Percentiles rank a stretch among this genome's conserved stretches.
Conservation (phyloP, 2,113 vertebrate genomes). For the Plotosus lineatus region DNA sequence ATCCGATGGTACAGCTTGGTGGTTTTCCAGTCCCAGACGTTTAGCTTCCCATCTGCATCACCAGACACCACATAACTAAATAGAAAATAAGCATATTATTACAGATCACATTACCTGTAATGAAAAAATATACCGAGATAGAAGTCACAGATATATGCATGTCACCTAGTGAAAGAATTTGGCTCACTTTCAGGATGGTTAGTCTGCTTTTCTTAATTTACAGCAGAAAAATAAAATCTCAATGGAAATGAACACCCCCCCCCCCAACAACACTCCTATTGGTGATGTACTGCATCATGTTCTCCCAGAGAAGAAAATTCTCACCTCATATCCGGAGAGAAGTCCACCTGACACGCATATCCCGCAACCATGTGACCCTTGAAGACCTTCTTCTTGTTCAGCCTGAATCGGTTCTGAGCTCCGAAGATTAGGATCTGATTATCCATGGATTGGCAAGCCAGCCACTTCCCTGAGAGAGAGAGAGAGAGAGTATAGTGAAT, state of each 20-base stretch:
- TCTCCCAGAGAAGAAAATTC: background rate
- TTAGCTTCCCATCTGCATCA: conserved; percentile 97
- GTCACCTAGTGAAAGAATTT: no score
- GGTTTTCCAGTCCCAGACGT: conserved; percentile 99
- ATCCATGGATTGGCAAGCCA: conserved; percentile 98
- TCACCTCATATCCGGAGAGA: conserved; percentile 99
- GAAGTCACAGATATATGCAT: no score
- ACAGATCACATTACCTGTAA: background rate
- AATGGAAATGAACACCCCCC: no score
- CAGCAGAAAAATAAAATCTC: no score
- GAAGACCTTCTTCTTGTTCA: conserved; percentile 99
- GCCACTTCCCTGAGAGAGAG: conserved; percentile 85
- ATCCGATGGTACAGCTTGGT: conserved; percentile 97
- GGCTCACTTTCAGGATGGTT: no score
- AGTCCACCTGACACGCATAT: conserved; percentile 97
- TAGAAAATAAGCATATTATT: background rate
- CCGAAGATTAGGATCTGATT: conserved; percentile 99
- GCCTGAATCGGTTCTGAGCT: conserved; percentile 95
- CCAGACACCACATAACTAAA: conserved; percentile 97
- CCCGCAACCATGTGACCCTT: conserved; percentile 99
- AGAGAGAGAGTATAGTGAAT: no score
- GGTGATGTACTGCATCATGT: background rate
- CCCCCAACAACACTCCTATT: background rate
- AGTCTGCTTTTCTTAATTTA: no score
- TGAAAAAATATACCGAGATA: no score